Evolutionary conservation across 2,113 vertebrate genomes (phyloP).

Genomic region (Pseudorectes ferrugineus): DNA sequence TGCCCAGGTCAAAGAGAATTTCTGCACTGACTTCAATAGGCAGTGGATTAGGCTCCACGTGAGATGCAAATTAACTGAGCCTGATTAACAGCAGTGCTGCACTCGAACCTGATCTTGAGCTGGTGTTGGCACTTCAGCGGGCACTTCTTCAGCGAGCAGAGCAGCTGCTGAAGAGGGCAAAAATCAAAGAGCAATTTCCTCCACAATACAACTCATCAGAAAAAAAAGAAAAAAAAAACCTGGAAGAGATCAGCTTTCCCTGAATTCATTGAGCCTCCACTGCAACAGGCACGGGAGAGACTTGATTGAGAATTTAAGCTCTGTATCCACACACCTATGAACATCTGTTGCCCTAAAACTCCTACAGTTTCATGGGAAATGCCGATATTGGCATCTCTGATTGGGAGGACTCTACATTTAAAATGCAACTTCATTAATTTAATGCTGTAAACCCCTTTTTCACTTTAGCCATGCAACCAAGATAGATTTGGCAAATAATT

Average conservation of each 20-base stretch:
- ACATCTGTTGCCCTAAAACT: neutral
- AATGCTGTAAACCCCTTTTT: neutral
- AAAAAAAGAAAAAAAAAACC: neutral
- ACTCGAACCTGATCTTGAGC: neutral
- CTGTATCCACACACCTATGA: neutral
- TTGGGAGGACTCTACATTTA: fast-evolving
- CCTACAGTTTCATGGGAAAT: neutral
- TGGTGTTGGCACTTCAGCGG: neutral
- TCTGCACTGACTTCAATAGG: neutral
- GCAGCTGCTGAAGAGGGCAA: neutral
- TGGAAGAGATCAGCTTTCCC: neutral
- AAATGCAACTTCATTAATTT: neutral
- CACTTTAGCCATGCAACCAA: neutral
- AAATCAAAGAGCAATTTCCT: conserved; percentile 12
- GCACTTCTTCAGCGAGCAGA: neutral
- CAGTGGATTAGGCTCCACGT: neutral
- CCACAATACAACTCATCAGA: neutral
- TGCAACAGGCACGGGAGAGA: neutral
- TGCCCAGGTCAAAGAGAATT: neutral
- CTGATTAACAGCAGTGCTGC: neutral
- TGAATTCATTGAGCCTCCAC: neutral
- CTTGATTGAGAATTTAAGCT: neutral
- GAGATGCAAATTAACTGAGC: neutral
- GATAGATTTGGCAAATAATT: neutral
- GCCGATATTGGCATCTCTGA: fast-evolving